Conservation (phyloP, 2,797 vertebrate genomes). For the Centroberyx gerrardi region DNA sequence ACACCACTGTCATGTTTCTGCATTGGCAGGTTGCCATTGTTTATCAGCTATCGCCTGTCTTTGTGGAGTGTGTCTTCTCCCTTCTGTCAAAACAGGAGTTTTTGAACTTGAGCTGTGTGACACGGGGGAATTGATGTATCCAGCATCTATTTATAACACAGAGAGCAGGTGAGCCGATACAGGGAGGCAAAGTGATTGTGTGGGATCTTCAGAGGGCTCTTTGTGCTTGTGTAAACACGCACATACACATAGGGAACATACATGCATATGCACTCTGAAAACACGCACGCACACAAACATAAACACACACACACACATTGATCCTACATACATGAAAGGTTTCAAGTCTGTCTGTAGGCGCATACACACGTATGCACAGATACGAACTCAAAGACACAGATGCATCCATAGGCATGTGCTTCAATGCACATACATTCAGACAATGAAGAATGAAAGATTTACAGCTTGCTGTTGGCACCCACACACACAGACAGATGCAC, state of each 20-base stretch:
- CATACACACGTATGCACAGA: slow-evolving; percentile 18
- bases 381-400: slow-evolving; percentile 9
- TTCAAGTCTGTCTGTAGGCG: background rate
- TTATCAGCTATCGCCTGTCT: slow-evolving; percentile 40
- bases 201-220: slow-evolving; percentile 48
- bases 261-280: slow-evolving; percentile 15
- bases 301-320: slow-evolving; percentile 1
- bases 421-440: slow-evolving; percentile 7
- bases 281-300: slow-evolving; percentile 2
- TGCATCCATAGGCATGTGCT: background rate
- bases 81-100: slow-evolving; percentile 59
- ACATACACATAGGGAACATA: background rate
- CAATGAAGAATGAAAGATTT: slow-evolving; percentile 17
- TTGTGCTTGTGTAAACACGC: slow-evolving; percentile 17
- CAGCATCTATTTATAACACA: slow-evolving; percentile 71
- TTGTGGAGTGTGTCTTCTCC: slow-evolving; percentile 44
- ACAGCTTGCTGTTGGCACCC: slow-evolving; percentile 17
- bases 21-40: slow-evolving; percentile 24
- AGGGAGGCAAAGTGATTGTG: slow-evolving; percentile 59
- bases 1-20: background rate
- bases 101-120: slow-evolving; percentile 58
- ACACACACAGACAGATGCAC: slow-evolving; percentile 15
- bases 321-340: background rate
- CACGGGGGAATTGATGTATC: slow-evolving; percentile 60
- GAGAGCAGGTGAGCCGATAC: slow-evolving; percentile 59